Percentiles rank a stretch among this genome's conserved stretches.
phyloP scores from a whole-genome alignment of 2,888 invertebrate genomes.

The Leptarthrus brevirostris region DNA sequence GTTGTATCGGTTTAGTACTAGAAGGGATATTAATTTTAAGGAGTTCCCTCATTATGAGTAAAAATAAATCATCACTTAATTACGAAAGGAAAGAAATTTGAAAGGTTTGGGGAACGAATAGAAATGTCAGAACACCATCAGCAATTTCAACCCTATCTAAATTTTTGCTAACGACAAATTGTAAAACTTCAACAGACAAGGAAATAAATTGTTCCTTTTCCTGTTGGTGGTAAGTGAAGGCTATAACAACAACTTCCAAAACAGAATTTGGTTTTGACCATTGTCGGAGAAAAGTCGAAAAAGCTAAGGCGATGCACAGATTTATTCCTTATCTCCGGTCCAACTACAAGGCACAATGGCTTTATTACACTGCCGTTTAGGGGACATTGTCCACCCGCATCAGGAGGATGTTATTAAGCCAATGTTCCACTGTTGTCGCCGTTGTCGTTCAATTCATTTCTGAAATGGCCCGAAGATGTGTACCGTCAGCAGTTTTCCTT shows the following conservation, averaged over 20 bases:
- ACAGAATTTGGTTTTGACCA: constrained; percentile 23
- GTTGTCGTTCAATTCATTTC: constrained; percentile 34
- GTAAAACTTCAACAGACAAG: background rate
- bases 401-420: constrained; percentile 26
- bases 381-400: constrained; percentile 36
- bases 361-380: constrained; percentile 41
- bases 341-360: constrained; percentile 44
- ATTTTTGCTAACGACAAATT: too few relatives aligned
- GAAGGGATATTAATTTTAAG: too few relatives aligned
- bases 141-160: too few relatives aligned
- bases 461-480: constrained; percentile 45
- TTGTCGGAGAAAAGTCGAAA: constrained; percentile 3
- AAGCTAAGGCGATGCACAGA: constrained; percentile 45
- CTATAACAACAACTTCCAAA: constrained; percentile 19
- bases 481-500: constrained; percentile 44
- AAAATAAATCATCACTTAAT: too few relatives aligned
- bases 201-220: background rate
- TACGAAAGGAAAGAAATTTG: too few relatives aligned
- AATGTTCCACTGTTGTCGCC: constrained; percentile 36
- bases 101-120: too few relatives aligned
- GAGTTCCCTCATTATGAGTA: too few relatives aligned
- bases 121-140: too few relatives aligned
- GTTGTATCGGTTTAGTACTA: too few relatives aligned
- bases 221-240: background rate
- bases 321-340: constrained; percentile 49